Percentiles rank a stretch among this genome's conserved stretches.
Conservation (phyloP, 1,140 invertebrate species). For the Andrena cerasifolii region DNA sequence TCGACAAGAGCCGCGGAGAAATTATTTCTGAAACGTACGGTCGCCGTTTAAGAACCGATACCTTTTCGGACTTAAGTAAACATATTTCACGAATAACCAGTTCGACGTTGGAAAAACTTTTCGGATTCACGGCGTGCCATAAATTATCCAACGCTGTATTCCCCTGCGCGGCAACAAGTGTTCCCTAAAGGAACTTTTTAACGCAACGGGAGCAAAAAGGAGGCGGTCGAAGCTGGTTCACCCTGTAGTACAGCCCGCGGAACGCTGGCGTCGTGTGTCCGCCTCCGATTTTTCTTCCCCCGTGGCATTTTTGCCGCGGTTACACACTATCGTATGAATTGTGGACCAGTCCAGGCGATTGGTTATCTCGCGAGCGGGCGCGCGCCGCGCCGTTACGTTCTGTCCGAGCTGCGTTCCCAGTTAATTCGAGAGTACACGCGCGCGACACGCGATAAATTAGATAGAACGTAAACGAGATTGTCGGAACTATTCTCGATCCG, state of each 20-base stretch:
- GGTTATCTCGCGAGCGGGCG: slow-evolving; percentile 36
- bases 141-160: no score
- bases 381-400: slow-evolving; percentile 3
- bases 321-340: slow-evolving; percentile 49
- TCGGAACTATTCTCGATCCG: slow-evolving; percentile 48
- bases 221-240: slow-evolving; percentile 3
- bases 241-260: slow-evolving; percentile 20
- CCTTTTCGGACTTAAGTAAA: no score
- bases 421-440: slow-evolving; percentile 53
- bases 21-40: no score
- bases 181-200: background rate
- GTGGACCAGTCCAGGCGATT: slow-evolving; percentile 41
- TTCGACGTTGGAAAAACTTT: no score
- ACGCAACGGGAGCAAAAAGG: slow-evolving; percentile 12
- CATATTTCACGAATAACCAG: no score
- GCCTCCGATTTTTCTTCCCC: slow-evolving; percentile 11
- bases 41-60: no score
- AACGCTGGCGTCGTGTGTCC: slow-evolving; percentile 15
- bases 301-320: slow-evolving; percentile 13
- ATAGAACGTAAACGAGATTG: slow-evolving; percentile 51
- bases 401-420: slow-evolving; percentile 16
- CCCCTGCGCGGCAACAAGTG: no score
- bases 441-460: slow-evolving; percentile 47
- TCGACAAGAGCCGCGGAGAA: no score
- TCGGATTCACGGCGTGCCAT: no score